Conservation (phyloP, 2,113 vertebrate genomes). For the Antechinus stuartii region DNA sequence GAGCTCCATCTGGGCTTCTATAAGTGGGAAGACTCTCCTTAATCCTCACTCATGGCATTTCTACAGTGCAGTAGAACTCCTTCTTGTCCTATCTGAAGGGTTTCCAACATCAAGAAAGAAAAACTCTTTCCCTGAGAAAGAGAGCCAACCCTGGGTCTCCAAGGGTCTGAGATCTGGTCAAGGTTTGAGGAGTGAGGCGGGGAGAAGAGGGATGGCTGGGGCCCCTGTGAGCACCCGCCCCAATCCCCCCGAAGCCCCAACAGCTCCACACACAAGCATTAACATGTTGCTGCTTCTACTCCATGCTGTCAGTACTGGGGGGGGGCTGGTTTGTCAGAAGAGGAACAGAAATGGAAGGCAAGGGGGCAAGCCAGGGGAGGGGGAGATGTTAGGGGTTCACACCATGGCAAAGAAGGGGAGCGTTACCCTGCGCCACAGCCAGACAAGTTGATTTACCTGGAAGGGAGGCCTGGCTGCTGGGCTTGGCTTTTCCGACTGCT, state of each 20-base stretch:
- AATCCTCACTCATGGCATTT: background rate
- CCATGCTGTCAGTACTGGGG: conserved; percentile 77
- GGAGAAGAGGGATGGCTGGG: background rate
- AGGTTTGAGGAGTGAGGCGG: background rate
- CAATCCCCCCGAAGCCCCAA: background rate
- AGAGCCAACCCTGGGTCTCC: background rate
- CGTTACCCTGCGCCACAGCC: conserved; percentile 84
- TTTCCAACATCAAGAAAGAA: background rate
- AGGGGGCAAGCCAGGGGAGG: conserved; percentile 30
- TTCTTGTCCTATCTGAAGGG: background rate
- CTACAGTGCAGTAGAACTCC: background rate
- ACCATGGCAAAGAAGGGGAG: conserved; percentile 82
- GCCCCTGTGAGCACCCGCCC: conserved; percentile 1
- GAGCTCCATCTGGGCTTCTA: background rate
- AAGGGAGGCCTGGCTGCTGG: conserved; percentile 76
- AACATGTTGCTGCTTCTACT: conserved; percentile 70
- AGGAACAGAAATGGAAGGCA: conserved; percentile 25
- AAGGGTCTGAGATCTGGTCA: background rate
- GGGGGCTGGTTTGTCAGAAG: background rate
- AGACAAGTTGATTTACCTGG: conserved; percentile 89
- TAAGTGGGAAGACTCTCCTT: background rate
- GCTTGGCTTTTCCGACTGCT: conserved; percentile 33
- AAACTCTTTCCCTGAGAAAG: background rate
- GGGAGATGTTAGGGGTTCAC: conserved; percentile 55
- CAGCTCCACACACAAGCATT: conserved; percentile 51